These are phyloP conservation scores for Trematomus loennbergii DNA, from an alignment of 2,113 vertebrate genomes.

Conservation along the genomic window DNA sequence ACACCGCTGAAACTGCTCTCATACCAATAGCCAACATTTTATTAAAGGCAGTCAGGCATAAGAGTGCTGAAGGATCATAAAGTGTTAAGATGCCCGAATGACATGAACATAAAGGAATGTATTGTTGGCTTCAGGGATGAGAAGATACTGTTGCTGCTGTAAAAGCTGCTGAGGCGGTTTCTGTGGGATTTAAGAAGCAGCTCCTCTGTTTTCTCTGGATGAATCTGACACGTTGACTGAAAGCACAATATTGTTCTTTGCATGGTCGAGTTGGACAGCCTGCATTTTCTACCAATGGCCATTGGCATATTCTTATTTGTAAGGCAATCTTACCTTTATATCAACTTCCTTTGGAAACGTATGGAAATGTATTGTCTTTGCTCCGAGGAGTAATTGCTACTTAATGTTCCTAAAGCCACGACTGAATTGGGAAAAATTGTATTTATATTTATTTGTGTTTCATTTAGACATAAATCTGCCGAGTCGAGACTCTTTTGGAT, in stretches of 20 bases:
- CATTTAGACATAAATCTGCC: no score
- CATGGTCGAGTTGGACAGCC: no score
- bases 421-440: neutral
- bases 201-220: constrained; percentile 27
- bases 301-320: no score
- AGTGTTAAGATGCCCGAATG: constrained; percentile 20
- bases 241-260: neutral
- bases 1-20: constrained; percentile 21
- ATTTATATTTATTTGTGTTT: no score
- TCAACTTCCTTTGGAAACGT: no score
- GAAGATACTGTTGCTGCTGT: constrained; percentile 3
- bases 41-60: neutral
- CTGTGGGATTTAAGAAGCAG: constrained; percentile 5
- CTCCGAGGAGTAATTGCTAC: no score
- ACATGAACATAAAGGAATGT: constrained; percentile 33
- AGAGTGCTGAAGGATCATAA: constrained; percentile 48
- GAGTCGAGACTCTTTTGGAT: no score
- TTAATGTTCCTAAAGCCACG: neutral
- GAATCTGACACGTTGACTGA: constrained; percentile 23
- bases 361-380: no score
- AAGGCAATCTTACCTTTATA: no score
- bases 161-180: constrained; percentile 1
- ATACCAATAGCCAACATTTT: constrained; percentile 18
- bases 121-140: constrained; percentile 14
- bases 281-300: no score